phyloP scores from a whole-genome alignment of 2,888 invertebrate genomes.

The Habroteleia sp. region DNA sequence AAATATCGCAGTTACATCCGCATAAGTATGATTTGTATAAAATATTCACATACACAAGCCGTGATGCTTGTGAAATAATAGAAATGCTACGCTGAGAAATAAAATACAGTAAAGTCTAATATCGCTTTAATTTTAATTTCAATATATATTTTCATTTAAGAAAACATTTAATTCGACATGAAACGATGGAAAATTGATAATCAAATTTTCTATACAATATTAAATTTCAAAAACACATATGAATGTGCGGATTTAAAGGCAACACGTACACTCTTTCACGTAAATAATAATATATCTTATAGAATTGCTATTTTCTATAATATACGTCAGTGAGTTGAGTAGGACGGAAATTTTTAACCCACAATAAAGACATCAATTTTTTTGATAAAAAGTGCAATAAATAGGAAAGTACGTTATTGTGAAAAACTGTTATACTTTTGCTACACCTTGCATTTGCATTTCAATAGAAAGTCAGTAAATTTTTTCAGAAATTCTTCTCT shows the following conservation, averaged over 20 bases:
- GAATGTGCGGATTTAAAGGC: too few species aligned
- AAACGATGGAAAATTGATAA: too few species aligned
- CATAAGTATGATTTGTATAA: conserved; percentile 21
- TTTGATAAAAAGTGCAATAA: conserved; percentile 40
- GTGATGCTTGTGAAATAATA: conserved; percentile 9
- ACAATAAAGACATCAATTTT: conserved; percentile 46
- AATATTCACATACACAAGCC: conserved; percentile 8
- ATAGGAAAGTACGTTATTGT: conserved; percentile 33
- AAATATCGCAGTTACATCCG: conserved; percentile 18
- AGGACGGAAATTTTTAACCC: conserved; percentile 33
- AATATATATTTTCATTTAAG: too few species aligned
- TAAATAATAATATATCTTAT: too few species aligned
- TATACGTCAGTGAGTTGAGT: conserved; percentile 13
- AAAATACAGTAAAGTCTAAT: neutral
- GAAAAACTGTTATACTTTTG: conserved; percentile 34
- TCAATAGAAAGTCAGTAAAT: conserved; percentile 30
- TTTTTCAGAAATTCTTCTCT: conserved; percentile 25
- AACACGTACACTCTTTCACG: too few species aligned
- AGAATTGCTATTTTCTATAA: conserved; percentile 35
- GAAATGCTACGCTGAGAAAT: conserved; percentile 4
- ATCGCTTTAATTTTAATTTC: conserved; percentile 8
- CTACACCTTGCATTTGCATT: conserved; percentile 1
- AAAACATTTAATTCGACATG: neutral
- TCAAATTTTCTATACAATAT: neutral
- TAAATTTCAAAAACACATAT: neutral